These are phyloP conservation scores for Limnephilus auricula DNA, from an alignment of 2,888 invertebrate species.

Conservation along the genomic window DNA sequence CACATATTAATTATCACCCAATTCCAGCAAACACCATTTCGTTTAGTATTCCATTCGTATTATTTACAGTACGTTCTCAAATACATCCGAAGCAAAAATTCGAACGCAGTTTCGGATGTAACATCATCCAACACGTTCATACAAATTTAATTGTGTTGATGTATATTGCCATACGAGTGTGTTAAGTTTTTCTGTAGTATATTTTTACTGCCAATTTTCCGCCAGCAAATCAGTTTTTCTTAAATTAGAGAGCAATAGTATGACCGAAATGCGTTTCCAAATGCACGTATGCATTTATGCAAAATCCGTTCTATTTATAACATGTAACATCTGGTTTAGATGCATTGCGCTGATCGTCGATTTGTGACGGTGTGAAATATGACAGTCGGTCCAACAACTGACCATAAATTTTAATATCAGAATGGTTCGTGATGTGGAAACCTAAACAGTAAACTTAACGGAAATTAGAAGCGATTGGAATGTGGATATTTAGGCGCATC, in stretches of 20 bases:
- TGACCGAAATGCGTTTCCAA: background rate
- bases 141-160: background rate
- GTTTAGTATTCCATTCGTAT: no score
- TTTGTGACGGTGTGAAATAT: no score
- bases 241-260: no score
- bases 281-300: background rate
- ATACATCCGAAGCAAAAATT: no score
- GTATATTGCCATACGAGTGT: background rate
- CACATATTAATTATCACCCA: no score
- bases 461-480: background rate
- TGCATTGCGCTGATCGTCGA: background rate
- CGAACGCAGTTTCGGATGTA: no score
- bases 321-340: background rate
- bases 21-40: no score
- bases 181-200: background rate
- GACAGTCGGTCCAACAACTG: no score
- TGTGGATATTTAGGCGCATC: background rate
- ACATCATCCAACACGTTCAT: no score
- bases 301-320: background rate
- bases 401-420: no score
- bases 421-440: background rate
- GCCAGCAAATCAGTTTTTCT: background rate
- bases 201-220: background rate
- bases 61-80: no score
- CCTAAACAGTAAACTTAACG: background rate